phyloP scores from a whole-genome alignment of 53 echinoderm and acorn worm species.

The Arbacia lixula region DNA sequence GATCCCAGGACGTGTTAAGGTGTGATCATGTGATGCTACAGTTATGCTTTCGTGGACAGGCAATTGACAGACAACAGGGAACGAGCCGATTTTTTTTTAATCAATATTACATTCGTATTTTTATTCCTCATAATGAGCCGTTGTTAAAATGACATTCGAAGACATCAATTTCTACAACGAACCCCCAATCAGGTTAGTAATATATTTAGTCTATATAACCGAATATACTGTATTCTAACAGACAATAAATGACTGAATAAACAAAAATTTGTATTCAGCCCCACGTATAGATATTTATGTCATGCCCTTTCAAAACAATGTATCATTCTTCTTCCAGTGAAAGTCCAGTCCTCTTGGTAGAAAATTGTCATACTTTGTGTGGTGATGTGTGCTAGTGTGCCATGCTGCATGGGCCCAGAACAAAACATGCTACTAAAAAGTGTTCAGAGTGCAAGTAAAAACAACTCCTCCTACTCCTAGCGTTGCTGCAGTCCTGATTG shows the following conservation, averaged over 20 bases:
- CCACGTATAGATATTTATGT: background rate
- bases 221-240: background rate
- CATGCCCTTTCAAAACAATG: background rate
- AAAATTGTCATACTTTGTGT: background rate
- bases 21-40: no score
- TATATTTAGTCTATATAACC: background rate
- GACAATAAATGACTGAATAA: no score
- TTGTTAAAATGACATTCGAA: conserved; percentile 58
- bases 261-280: background rate
- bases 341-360: background rate
- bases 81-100: no score
- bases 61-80: no score
- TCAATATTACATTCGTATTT: background rate
- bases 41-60: no score
- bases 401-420: no score
- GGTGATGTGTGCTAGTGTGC: conserved; percentile 10
- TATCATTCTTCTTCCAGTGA: background rate
- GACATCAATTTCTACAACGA: conserved; percentile 68
- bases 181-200: conserved; percentile 63
- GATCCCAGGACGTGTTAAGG: no score
- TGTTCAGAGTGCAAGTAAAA: no score
- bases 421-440: no score
- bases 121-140: conserved; percentile 16
- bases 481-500: no score
- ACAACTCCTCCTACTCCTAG: no score